These are phyloP conservation scores for Odontocolon sp. DNA, from an alignment of 2,888 invertebrate genomes.

Conservation along the genomic window DNA sequence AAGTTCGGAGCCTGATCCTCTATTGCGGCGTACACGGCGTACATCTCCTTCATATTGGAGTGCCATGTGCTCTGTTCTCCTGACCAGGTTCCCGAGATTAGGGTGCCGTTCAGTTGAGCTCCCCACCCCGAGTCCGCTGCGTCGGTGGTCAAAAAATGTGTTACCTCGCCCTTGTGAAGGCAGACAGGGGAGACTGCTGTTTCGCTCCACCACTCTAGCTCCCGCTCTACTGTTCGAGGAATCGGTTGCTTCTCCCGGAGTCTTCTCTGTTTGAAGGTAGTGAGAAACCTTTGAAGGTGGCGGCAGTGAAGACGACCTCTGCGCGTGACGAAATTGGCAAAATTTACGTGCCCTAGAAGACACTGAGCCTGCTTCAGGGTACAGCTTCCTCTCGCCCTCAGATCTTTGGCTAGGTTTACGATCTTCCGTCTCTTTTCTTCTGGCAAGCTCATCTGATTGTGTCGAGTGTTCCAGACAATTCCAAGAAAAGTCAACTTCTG, in stretches of 20 bases:
- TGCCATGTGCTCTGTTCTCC: constrained; percentile 40
- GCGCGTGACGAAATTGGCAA: constrained; percentile 56
- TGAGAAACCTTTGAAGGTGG: constrained; percentile 54
- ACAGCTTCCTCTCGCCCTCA: constrained; percentile 33
- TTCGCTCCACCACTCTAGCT: constrained; percentile 58
- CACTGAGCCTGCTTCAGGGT: constrained; percentile 53
- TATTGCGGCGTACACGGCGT: constrained; percentile 42
- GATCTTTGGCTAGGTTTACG: constrained; percentile 17
- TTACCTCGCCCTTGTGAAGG: constrained; percentile 50
- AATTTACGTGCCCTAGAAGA: constrained; percentile 58
- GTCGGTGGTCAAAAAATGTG: constrained; percentile 52
- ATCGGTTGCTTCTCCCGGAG: constrained; percentile 36
- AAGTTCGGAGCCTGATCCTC: constrained; percentile 24
- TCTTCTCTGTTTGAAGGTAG: constrained; percentile 45
- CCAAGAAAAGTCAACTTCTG: constrained; percentile 56
- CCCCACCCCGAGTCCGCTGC: constrained; percentile 53
- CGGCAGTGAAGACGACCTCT: constrained; percentile 62
- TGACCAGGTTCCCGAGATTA: constrained; percentile 49
- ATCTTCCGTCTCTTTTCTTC: constrained; percentile 9
- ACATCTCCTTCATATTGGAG: constrained; percentile 60
- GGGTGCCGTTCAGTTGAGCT: constrained; percentile 36
- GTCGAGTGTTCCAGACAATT: constrained; percentile 51
- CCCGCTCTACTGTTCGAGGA: neutral
- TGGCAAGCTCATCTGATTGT: constrained; percentile 28
- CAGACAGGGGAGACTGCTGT: constrained; percentile 10